phyloP scores from a whole-genome alignment of 2,888 invertebrate genomes.

The Drosophila prostipennis region DNA sequence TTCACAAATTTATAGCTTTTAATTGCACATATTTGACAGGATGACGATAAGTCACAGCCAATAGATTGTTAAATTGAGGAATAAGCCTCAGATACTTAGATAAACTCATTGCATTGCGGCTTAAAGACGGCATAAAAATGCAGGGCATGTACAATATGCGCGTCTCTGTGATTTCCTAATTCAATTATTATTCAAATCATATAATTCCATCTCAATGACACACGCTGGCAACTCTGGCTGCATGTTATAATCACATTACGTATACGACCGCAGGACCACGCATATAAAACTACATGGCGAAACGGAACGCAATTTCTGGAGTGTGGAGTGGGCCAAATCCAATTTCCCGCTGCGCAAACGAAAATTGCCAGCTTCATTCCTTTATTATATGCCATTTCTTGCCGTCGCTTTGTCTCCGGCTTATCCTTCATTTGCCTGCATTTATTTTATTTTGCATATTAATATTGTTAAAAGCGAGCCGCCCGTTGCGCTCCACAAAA shows the following conservation, averaged over 20 bases:
- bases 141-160: constrained; percentile 29
- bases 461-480: constrained; percentile 73
- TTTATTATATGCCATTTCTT: constrained; percentile 41
- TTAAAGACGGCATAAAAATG: constrained; percentile 27
- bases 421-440: constrained; percentile 55
- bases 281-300: constrained; percentile 1
- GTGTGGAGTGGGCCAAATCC: constrained; percentile 17
- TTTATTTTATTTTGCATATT: constrained; percentile 71
- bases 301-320: not conserved
- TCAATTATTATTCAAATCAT: constrained; percentile 84
- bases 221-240: constrained; percentile 18
- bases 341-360: constrained; percentile 64
- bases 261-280: constrained; percentile 46
- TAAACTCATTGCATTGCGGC: not conserved
- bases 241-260: constrained; percentile 71
- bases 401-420: constrained; percentile 26
- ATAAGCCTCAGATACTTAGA: too few species aligned
- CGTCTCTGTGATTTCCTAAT: constrained; percentile 77
- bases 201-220: constrained; percentile 77
- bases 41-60: constrained; percentile 8
- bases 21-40: constrained; percentile 21
- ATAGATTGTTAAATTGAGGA: constrained; percentile 8
- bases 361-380: constrained; percentile 59
- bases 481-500: constrained; percentile 63
- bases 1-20: constrained; percentile 20